These are phyloP conservation scores for Cepaea hortensis DNA, from an alignment of 2,888 invertebrate species.

Conservation along the genomic window DNA sequence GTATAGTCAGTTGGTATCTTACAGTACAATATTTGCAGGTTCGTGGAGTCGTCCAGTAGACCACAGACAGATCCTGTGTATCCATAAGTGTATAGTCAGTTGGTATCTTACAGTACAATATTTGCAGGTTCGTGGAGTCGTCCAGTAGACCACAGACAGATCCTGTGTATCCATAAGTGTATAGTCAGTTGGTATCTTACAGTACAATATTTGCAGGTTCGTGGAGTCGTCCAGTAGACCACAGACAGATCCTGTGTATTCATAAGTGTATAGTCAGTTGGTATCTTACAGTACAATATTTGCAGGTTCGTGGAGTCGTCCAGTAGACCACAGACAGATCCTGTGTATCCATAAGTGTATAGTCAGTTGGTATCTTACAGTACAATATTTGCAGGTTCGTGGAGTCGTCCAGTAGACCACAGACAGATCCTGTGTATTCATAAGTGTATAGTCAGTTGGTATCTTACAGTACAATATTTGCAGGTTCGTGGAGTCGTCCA, in stretches of 20 bases:
- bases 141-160: conserved; percentile 73
- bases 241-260: conserved; percentile 73
- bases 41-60: conserved; percentile 75
- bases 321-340: conserved; percentile 73
- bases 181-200: too few species aligned
- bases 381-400: conserved; percentile 78
- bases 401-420: conserved; percentile 75
- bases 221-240: conserved; percentile 76
- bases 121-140: conserved; percentile 79
- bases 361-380: too few species aligned
- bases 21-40: conserved; percentile 78
- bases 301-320: conserved; percentile 80
- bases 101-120: not conserved
- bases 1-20: too few species aligned
- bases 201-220: conserved; percentile 78
- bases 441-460: too few species aligned
- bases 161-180: too few species aligned
- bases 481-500: conserved; percentile 79
- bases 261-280: too few species aligned
- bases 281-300: not conserved
- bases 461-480: not conserved
- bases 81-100: too few species aligned
- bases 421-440: conserved; percentile 74
- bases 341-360: too few species aligned
- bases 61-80: conserved; percentile 75